These are phyloP conservation scores for Helogale parvula DNA, from an alignment of 2,113 vertebrate genomes.

Conservation along the genomic window DNA sequence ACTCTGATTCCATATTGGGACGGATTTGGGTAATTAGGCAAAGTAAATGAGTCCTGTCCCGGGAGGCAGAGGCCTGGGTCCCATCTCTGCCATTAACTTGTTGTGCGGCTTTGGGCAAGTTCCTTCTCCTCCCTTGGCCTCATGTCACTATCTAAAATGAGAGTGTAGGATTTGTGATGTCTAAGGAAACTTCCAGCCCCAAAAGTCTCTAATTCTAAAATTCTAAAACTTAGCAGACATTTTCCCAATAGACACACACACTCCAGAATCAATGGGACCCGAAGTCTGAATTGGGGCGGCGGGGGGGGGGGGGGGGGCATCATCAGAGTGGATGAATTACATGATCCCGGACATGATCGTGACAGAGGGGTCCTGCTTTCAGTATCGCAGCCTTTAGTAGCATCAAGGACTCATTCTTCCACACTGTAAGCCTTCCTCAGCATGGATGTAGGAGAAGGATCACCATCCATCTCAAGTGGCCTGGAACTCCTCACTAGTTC, in stretches of 20 bases:
- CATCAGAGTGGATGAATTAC: background rate
- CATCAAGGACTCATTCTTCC: background rate
- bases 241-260: background rate
- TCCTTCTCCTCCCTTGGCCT: background rate
- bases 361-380: background rate
- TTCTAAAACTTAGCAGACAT: background rate
- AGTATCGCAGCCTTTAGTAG: background rate
- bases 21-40: slow-evolving; percentile 44
- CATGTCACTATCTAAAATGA: background rate
- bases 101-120: background rate
- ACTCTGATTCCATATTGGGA: slow-evolving; percentile 56
- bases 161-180: background rate
- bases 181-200: background rate
- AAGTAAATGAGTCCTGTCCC: slow-evolving; percentile 19
- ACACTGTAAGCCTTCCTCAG: background rate
- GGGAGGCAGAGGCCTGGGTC: background rate
- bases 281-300: background rate
- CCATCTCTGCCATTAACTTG: background rate
- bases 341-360: accelerated
- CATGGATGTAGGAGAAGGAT: background rate
- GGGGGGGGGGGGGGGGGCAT: background rate
- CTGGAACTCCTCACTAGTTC: background rate
- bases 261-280: background rate
- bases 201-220: background rate
- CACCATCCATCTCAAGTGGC: background rate